Evolutionary conservation across 1,140 invertebrate species (phyloP).

Genomic region (Araneus ventricosus): DNA sequence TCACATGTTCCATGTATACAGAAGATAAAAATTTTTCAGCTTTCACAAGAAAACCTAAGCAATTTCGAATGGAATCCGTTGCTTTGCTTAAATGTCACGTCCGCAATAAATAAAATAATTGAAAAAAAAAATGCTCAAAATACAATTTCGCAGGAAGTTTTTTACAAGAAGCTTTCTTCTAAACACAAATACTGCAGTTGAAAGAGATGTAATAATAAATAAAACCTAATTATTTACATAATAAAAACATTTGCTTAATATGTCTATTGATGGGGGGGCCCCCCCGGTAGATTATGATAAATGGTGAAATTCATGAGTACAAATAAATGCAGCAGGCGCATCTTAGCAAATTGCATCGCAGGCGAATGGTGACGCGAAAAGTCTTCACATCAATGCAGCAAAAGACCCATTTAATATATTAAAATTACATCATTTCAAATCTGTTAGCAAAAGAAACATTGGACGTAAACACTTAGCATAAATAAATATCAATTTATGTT

Average conservation of each 20-base stretch:
- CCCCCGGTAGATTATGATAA: background rate
- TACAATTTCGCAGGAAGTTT: background rate
- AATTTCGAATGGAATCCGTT: background rate
- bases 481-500: background rate
- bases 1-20: too few species aligned
- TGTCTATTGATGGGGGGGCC: background rate
- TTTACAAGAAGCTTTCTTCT: background rate
- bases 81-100: background rate
- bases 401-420: too few species aligned
- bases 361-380: background rate
- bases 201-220: background rate
- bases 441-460: background rate
- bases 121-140: background rate
- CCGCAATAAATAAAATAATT: background rate
- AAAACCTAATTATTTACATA: background rate
- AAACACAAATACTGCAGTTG: too few species aligned
- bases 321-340: background rate
- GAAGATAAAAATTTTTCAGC: too few species aligned
- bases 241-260: background rate
- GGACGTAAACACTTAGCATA: background rate
- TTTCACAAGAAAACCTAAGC: background rate
- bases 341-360: background rate
- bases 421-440: slow-evolving; percentile 1
- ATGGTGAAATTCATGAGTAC: background rate
- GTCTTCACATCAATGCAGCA: too few species aligned